Base-by-base conservation (phyloP, 2,888 invertebrate species). In the Phasia obesa region DNA sequence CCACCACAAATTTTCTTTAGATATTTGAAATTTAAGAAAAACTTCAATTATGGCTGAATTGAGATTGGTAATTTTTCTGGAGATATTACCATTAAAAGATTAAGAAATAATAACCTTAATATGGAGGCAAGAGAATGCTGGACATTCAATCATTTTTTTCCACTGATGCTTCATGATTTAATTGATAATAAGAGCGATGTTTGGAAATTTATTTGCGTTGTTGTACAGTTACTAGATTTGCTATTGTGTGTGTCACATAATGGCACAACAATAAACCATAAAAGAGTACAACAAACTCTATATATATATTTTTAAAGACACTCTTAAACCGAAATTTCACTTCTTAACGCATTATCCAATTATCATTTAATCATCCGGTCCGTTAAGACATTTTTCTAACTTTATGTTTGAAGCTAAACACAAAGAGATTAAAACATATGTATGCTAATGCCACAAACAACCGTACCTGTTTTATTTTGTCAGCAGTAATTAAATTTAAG, bases 41-140 rank as follows among this genome's bases (percentile, higher is more conserved):
- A 0, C 31, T 31, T 31, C 31, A 53, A 53, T 15, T 53, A 53
- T 53, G 15, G 9, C 3, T 15, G 11, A 25, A 25, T 53, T 25
- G 53, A 53, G 13, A 25, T 53, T 25, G 53, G 53, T 3, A 53
- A 53, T 9, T 7, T 31, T 53, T 53, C 53, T 13, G 17, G 17
- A 11, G 53, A 53, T 15, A 53, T 53, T 25, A 53, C 53, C 11
- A 13, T 53, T 13, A 13, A 4, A 6, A 53, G 53, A 23, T 13
- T 25, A 5, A 17, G 25, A 25, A 53, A 3, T 17, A 25, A 53
- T 4, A 53, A 53, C 25, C 53, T 53, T 11, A 25, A 53, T 17
- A 53, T 53, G 23, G 23, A 23, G 1, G 53, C 53, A 11, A 53
- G 25, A 53, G 53, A 53, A 25, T 53, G 53, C 25, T 53, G 53